Evolutionary conservation across 2,797 vertebrate species (phyloP), one percentile per base, ranked within the genome.

Genomic region (Phoeniculus purpureus): DNA sequence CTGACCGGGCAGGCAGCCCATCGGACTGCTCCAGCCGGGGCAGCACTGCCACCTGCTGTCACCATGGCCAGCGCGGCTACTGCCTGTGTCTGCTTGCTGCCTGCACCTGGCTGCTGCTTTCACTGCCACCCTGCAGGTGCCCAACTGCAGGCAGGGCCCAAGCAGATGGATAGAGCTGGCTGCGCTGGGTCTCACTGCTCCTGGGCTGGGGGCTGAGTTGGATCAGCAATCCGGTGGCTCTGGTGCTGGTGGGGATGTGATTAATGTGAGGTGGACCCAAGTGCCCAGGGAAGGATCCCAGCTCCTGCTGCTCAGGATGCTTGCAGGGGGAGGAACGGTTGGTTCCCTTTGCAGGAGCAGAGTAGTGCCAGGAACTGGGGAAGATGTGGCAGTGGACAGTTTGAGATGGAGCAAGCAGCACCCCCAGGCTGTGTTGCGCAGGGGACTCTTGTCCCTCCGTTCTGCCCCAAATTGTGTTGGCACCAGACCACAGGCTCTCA

Each of bases 11-110:
- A 10, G 29, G 70, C 43, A 56, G 64, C 61, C 17, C 56, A 3
- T 17, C 70, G 9, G 47, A 52, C 61, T 14, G 40, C 79, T 32
- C 22, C 31, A 3, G 26, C 31, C 15, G 20, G 22, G 50, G 50
- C 59, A 71, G 54, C 83, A 72, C 74, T 19, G 91, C 91, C 91
- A 58, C 64, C 91, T 93, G 58, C 82, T 22, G 87, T 7, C 62
- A 8, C 31, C 32, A 22, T 19, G 12, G 25, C 64, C n/a, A 55
- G 59, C 59, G 25, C 26, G 4, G 25, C 48, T 34, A 32, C 50
- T 29, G 2, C 66, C 50, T 31, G 37, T 17, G 10, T 22, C 34
- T 43, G 15, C 32, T 37, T 29, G 5, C 34, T 61, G 19, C 45
- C 45, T 32, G 19, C 52, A 10, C 52, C 27, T 54, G 17, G 9